These are phyloP conservation scores for Lerista edwardsae DNA, from an alignment of 2,797 vertebrate species.

Conservation along the genomic window DNA sequence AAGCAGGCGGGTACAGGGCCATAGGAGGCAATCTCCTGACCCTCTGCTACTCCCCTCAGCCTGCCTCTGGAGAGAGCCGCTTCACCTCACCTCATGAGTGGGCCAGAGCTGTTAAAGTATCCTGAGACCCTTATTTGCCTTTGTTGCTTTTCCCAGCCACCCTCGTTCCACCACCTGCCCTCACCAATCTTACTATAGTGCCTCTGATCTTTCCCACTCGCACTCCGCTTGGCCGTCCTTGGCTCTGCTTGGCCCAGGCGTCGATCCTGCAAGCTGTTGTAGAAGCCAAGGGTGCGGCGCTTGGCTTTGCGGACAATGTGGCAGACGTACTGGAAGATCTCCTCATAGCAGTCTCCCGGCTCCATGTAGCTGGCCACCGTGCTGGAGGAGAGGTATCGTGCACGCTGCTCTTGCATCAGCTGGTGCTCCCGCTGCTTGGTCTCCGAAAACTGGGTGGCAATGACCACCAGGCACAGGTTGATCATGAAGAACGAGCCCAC, in stretches of 20 bases:
- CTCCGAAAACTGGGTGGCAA: constrained; percentile 97
- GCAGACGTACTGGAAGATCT: constrained; percentile 95
- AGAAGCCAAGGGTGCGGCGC: constrained; percentile 88
- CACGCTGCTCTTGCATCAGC: constrained; percentile 96
- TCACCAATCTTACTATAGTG: constrained; percentile 74
- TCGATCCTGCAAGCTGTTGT: constrained; percentile 86
- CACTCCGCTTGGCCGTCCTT: constrained; percentile 52
- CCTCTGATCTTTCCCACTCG: constrained; percentile 64
- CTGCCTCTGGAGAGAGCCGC: too few species aligned
- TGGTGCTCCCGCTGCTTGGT: constrained; percentile 97
- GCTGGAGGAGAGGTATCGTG: constrained; percentile 89
- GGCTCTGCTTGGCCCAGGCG: constrained; percentile 72
- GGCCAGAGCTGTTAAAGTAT: background rate
- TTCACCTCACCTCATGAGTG: too few species aligned
- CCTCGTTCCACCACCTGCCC: constrained; percentile 15
- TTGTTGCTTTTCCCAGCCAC: background rate
- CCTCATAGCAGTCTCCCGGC: constrained; percentile 95
- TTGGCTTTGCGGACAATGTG: constrained; percentile 94
- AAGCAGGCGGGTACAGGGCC: too few species aligned
- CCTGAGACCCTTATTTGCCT: background rate
- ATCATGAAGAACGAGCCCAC: constrained; percentile 99
- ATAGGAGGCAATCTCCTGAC: too few species aligned
- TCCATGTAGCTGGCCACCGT: constrained; percentile 91
- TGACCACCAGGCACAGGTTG: constrained; percentile 98
- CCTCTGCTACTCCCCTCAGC: too few species aligned